These are phyloP conservation scores for Ochropacha duplaris DNA, from an alignment of 2,888 invertebrate genomes.

Conservation along the genomic window DNA sequence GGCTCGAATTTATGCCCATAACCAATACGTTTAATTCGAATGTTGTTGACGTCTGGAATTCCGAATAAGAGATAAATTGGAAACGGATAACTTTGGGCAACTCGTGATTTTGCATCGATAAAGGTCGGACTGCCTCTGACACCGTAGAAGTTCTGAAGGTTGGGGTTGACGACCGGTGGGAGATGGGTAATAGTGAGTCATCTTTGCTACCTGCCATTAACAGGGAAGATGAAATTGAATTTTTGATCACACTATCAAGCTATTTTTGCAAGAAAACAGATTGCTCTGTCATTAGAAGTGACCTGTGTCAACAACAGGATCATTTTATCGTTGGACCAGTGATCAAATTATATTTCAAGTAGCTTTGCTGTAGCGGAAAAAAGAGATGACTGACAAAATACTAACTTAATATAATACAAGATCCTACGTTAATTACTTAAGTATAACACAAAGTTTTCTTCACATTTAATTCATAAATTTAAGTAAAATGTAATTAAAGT, in stretches of 20 bases:
- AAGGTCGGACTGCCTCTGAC: conserved; percentile 31
- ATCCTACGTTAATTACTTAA: no score
- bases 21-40: conserved; percentile 28
- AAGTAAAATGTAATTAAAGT: not conserved
- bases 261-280: not conserved
- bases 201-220: not conserved
- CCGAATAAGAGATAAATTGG: conserved; percentile 30
- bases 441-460: no score
- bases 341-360: no score
- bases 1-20: conserved; percentile 19
- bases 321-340: no score
- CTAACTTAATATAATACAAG: no score
- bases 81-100: conserved; percentile 30
- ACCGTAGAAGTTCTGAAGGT: conserved; percentile 18
- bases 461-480: not conserved
- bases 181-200: not conserved
- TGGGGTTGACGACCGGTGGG: conserved; percentile 12
- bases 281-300: no score
- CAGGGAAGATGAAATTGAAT: not conserved
- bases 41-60: conserved; percentile 35
- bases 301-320: no score
- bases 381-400: no score
- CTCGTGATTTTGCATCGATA: conserved; percentile 31
- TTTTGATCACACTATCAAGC: not conserved
- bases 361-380: no score